Percentiles rank a stretch among this genome's conserved stretches.
Conservation (phyloP, 2,888 invertebrate species). For the Chironomus tentans region DNA sequence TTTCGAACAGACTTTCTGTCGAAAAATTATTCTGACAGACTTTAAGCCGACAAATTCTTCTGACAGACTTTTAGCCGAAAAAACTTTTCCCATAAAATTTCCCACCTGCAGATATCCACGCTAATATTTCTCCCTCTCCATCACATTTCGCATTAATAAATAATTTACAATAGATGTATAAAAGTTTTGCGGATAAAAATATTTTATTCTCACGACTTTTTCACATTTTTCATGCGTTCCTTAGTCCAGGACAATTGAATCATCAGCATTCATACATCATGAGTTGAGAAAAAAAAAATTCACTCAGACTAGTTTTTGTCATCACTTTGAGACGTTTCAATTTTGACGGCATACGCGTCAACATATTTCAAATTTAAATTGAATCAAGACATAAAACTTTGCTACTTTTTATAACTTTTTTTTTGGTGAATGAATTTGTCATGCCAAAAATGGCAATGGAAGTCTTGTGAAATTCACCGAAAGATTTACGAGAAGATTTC, state of each 20-base stretch:
- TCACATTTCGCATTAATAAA: slow-evolving; percentile 15
- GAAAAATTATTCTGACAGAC: too few species aligned
- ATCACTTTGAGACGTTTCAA: slow-evolving; percentile 12
- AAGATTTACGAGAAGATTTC: slow-evolving; percentile 22
- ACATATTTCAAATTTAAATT: slow-evolving; percentile 15
- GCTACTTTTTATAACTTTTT: not conserved
- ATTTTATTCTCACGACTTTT: slow-evolving; percentile 20
- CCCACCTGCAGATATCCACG: too few species aligned
- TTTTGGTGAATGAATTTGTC: slow-evolving; percentile 18
- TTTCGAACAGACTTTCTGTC: too few species aligned
- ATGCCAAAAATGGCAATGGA: not conserved
- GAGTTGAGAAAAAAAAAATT: not conserved
- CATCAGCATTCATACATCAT: too few species aligned
- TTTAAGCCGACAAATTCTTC: too few species aligned
- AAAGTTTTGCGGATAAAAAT: slow-evolving; percentile 2
- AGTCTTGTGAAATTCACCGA: not conserved
- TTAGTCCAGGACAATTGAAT: not conserved
- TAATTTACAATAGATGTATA: slow-evolving; percentile 6
- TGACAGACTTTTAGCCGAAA: too few species aligned
- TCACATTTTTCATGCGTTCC: not conserved
- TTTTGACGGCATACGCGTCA: slow-evolving; percentile 13
- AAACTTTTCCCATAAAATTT: too few species aligned
- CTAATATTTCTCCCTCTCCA: not conserved
- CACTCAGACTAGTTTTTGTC: slow-evolving; percentile 21
- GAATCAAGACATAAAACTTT: not conserved